Evolutionary conservation across 1,140 invertebrate genomes (phyloP).

Genomic region (Brachionus manjavacas): DNA sequence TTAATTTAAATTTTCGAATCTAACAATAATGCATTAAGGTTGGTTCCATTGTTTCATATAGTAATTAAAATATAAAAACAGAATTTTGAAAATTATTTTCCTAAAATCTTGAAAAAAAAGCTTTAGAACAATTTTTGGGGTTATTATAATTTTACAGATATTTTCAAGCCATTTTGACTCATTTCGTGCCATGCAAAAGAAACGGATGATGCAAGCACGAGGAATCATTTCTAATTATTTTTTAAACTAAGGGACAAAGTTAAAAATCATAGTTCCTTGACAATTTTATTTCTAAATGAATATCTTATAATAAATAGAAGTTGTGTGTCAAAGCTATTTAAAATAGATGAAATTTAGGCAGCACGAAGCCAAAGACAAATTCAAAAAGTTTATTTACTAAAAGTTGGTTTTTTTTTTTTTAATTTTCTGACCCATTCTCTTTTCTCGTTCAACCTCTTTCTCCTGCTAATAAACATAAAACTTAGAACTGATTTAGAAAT

Average conservation of each 20-base stretch:
- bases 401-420: too few species aligned
- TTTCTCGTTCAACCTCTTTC: background rate
- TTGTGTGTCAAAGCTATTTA: background rate
- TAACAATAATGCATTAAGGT: background rate
- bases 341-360: too few species aligned
- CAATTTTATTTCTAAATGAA: background rate
- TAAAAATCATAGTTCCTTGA: background rate
- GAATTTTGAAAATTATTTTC: background rate
- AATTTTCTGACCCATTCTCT: background rate
- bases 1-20: background rate
- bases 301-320: background rate
- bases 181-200: background rate
- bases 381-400: background rate
- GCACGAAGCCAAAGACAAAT: too few species aligned
- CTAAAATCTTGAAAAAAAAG: background rate
- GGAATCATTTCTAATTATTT: background rate
- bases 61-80: background rate
- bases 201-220: background rate
- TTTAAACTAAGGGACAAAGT: background rate
- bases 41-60: background rate
- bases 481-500: background rate
- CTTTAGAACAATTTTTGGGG: background rate
- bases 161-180: background rate
- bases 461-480: background rate
- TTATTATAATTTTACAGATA: background rate